Evolutionary conservation across 2,113 vertebrate species (phyloP).

Genomic region (Laterallus jamaicensis): DNA sequence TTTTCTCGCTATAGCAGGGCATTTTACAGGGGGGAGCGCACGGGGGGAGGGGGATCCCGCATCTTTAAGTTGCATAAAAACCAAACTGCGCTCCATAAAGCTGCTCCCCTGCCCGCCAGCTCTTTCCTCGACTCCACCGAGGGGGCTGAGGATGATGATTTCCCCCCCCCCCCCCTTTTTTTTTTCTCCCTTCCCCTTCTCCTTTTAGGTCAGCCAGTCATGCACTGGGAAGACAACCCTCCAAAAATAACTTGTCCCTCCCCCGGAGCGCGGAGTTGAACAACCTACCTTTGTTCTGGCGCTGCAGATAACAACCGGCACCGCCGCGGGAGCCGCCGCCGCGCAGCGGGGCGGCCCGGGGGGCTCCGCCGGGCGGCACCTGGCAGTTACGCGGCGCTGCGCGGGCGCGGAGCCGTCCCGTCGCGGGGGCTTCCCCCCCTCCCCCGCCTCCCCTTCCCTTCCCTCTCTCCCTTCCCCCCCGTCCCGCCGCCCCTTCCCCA

Average conservation of each 20-base stretch:
- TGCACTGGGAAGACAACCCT: slow-evolving; percentile 76
- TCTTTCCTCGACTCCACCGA: slow-evolving; percentile 53
- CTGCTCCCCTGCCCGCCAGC: slow-evolving; percentile 53
- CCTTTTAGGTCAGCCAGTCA: slow-evolving; percentile 78
- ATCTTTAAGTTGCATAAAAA: slow-evolving; percentile 73
- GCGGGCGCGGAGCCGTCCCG: neutral
- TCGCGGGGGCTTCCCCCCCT: neutral
- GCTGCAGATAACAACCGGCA: slow-evolving; percentile 85
- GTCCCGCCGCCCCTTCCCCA: neutral
- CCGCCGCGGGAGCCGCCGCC: neutral
- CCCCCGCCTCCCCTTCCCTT: too few species aligned
- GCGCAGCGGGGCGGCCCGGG: neutral
- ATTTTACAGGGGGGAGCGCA: neutral
- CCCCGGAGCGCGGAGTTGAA: slow-evolving; percentile 80
- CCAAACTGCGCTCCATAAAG: slow-evolving; percentile 60
- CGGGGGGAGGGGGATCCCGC: neutral
- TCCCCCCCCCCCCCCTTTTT: neutral
- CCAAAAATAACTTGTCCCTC: slow-evolving; percentile 80
- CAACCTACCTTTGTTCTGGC: slow-evolving; percentile 88
- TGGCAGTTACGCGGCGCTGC: neutral
- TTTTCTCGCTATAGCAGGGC: slow-evolving; percentile 33
- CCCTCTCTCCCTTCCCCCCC: too few species aligned
- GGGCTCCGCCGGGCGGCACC: neutral
- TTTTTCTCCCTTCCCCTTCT: neutral
- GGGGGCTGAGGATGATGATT: neutral